Base-by-base conservation (phyloP, 2,113 vertebrate species). In the Semicossyphus pulcher region DNA sequence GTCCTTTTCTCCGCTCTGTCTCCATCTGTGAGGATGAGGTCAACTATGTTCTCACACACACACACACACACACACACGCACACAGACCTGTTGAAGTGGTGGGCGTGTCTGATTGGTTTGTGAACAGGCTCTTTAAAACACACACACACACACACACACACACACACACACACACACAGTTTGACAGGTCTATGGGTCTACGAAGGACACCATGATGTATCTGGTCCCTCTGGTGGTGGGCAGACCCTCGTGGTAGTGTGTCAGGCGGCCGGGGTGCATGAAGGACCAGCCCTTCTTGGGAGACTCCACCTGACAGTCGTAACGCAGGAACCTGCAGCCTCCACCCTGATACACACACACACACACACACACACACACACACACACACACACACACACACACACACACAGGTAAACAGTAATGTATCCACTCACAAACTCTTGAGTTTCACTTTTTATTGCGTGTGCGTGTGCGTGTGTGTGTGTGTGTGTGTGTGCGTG, bases 121-220 rank as follows among this genome's bases (percentile, higher is more conserved):
- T 47, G 44, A 47, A 23, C 44, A 23, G 44, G 48, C 48, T 51
- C 48, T 51, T 51, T 29, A 29, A 25, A 11, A 2, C 16, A 20
- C 25, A 23, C 58, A 44, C 59, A 59, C 15, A 15, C 47, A 29
- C n/a, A 29, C 18, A 54, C 7, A 31, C 14, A 32, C 34, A 45
- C n/a, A n/a, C 15, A 15, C 47, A 29, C n/a, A 29, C 18, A 54
- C 7, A 31, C 14, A 32, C 34, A 45, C n/a, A n/a, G n/a, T n/a
- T n/a, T n/a, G n/a, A n/a, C 39, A 54, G 7, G 10, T 14, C 52
- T 86, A 97, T 11, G 96, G 96, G 81, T 97, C 96, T 0, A 97
- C 96, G 14, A 97, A 97, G 31, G 96, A 96, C 72, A 97, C 96
- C 95, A 96, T 95, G 92, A 97, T 97, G 89, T 97, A 97, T 18